These are phyloP conservation scores for Hesperia comma DNA, from an alignment of 2,888 invertebrate genomes.

Conservation along the genomic window DNA sequence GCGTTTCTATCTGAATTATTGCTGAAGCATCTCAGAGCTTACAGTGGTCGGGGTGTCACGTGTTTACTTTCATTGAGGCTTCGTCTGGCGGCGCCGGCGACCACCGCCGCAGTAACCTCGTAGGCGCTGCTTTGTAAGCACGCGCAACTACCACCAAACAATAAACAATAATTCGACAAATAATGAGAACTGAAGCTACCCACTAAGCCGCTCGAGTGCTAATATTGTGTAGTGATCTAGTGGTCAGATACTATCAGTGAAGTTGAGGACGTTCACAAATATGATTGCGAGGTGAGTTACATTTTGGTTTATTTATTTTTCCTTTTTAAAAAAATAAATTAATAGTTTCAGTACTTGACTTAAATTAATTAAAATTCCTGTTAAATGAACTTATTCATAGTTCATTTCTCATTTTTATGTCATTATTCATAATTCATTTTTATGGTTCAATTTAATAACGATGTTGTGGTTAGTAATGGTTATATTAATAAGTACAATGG, in stretches of 20 bases:
- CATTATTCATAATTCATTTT: not conserved
- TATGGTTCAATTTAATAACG: not conserved
- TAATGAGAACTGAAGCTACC: constrained; percentile 46
- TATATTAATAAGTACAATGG: not conserved
- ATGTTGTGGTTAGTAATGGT: not conserved
- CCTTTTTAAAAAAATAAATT: not conserved
- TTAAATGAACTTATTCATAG: not conserved
- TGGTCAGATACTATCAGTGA: constrained; percentile 51
- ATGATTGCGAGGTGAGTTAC: constrained; percentile 30
- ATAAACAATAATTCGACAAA: constrained; percentile 38
- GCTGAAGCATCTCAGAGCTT: constrained; percentile 33
- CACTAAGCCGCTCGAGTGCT: constrained; percentile 54
- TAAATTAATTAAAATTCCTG: not conserved
- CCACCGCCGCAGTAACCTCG: constrained; percentile 60
- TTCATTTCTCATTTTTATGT: too few relatives aligned
- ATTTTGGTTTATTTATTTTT: constrained; percentile 12
- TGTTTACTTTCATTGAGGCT: constrained; percentile 59
- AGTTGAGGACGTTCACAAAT: constrained; percentile 21
- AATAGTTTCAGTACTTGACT: not conserved
- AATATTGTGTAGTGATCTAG: constrained; percentile 56
- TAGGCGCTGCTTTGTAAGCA: constrained; percentile 61
- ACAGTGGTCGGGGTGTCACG: constrained; percentile 46
- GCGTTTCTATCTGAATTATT: constrained; percentile 25
- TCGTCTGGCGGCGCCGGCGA: constrained; percentile 52
- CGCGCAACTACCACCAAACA: constrained; percentile 48